Base-by-base conservation (phyloP, 2,113 vertebrate genomes). In the Indicator maculatus region DNA sequence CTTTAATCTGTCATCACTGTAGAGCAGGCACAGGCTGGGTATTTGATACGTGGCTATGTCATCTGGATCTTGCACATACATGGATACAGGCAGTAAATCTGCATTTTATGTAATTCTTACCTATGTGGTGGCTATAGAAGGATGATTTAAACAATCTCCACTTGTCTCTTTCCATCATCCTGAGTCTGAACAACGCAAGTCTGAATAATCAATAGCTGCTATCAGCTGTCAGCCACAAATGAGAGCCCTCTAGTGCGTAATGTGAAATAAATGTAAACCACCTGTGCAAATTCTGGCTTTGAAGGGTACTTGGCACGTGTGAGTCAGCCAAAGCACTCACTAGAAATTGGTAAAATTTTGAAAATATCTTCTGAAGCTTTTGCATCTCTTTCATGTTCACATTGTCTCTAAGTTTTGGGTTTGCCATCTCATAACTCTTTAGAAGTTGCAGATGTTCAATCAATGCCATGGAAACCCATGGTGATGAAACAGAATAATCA, bases 381-480 rank as follows among this genome's bases (percentile, higher is more conserved):
- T 47, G 33, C 6, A 41, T n/a, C 52, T 67, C 21, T 88, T 82
- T 14, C 3, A 9, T n/a, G 26, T 20, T 9, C 18, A 28, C 2
- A 1, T 12, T 18, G 10, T 45, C 16, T 70, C 56, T 53, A 24
- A 74, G 30, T 38, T 19, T 28, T 31, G 17, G 4, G 55, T 79
- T 87, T 80, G 75, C 4, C 7, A 53, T 39, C 8, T 73, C 14
- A 6, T 23, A 52, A 41, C 12, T 16, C 14, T 45, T 56, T 4
- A 26, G 17, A 84, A 47, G 0, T 27, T 33, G 15, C 0, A 0
- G 9, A 3, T 55, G 83, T 87, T 18, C 8, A 33, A 2, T 55
- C 38, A 59, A 39, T 1, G 1, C 10, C 15, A 76, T 70, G 30
- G 13, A 26, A 72, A 56, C 17, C 26, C 24, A 18, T 4, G 12